Conservation (phyloP, 2,113 vertebrate genomes). For the Ailurus styani region DNA sequence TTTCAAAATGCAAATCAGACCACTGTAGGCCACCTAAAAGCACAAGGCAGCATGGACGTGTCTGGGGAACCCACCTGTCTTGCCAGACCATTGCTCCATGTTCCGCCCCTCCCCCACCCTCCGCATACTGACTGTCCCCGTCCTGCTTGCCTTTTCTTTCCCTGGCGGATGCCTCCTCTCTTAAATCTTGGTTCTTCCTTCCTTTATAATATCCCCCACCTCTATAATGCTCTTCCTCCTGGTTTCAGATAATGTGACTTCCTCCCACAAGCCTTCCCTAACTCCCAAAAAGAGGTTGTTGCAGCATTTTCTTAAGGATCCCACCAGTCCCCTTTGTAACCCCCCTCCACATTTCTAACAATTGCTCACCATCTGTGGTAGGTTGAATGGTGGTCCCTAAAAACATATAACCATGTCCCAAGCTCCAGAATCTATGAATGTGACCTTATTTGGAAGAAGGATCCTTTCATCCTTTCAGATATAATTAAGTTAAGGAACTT, state of each 20-base stretch:
- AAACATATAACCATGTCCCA: neutral
- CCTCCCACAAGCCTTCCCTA: neutral
- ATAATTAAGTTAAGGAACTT: neutral
- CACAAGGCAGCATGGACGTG: no score
- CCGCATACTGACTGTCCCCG: neutral
- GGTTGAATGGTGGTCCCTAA: neutral
- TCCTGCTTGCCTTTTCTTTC: no score
- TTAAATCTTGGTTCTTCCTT: neutral
- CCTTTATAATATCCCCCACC: neutral
- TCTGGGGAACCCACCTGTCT: neutral
- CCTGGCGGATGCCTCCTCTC: neutral
- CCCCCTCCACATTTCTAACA: neutral
- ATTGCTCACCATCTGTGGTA: neutral
- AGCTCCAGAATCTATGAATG: neutral
- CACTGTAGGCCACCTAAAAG: neutral
- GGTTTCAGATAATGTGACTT: neutral
- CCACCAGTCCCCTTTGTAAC: neutral
- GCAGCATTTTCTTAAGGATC: neutral
- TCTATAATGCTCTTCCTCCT: neutral
- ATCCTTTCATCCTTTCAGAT: neutral
- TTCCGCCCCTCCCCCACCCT: rapidly evolving
- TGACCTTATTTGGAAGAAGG: neutral
- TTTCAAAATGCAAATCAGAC: neutral
- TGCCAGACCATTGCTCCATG: neutral
- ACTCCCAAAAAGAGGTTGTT: neutral